Conservation (phyloP, 2,113 vertebrate species). For the Istiophorus platypterus region DNA sequence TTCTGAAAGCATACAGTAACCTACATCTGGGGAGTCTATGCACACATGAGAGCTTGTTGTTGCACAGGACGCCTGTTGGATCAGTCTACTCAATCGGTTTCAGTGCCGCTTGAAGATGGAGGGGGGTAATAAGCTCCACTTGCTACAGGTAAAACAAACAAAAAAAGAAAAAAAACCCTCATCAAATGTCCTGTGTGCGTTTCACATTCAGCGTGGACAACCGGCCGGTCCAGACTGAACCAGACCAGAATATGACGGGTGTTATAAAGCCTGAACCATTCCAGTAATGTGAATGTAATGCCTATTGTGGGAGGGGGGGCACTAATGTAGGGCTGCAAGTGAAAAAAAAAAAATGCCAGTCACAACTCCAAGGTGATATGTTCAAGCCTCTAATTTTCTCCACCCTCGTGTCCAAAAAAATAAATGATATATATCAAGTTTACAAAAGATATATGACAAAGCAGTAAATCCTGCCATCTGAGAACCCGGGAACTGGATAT, state of each 20-base stretch:
- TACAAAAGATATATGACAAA: not conserved
- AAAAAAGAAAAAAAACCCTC: not conserved
- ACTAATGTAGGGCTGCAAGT: no score
- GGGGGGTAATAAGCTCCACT: not conserved
- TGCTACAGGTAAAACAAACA: slow-evolving; percentile 24
- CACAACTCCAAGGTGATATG: not conserved
- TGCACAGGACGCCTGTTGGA: slow-evolving; percentile 42
- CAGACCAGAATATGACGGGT: not conserved
- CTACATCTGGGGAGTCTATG: slow-evolving; percentile 66
- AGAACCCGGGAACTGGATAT: not conserved
- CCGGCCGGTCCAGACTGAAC: not conserved
- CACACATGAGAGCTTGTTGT: slow-evolving; percentile 42
- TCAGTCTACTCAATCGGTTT: slow-evolving; percentile 20
- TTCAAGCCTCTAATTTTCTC: no score
- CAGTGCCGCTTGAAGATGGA: slow-evolving; percentile 33
- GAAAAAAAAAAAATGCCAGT: not conserved
- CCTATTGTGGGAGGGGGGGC: no score
- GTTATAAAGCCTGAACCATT: not conserved
- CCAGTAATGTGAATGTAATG: not conserved
- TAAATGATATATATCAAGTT: no score
- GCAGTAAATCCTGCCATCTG: not conserved
- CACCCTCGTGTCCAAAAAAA: not conserved
- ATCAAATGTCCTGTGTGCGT: slow-evolving; percentile 17
- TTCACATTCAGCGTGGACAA: slow-evolving; percentile 14
- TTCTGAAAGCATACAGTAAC: slow-evolving; percentile 69